Base-by-base conservation (phyloP, 2,113 vertebrate species). In the Pipra filicauda region DNA sequence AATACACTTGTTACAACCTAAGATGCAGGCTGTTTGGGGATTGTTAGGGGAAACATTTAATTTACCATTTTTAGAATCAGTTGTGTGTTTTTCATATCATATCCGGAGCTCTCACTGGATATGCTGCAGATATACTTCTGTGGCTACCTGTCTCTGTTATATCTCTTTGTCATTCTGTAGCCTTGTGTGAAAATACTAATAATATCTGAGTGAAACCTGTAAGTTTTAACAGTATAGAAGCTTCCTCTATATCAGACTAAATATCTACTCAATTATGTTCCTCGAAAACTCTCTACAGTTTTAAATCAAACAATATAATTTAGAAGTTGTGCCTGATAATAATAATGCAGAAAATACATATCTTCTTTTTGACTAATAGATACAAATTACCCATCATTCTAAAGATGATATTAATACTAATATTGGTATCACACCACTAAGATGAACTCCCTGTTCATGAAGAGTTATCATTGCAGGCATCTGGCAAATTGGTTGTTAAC, bases 401-500 rank as follows among this genome's bases (percentile, higher is more conserved):
- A 96, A 96, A 95, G 65, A 76, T 80, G 87, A 94, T 96, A 91
- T 85, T 97, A 97, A 96, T 97, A 96, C 39, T 96, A 95, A 97
- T 96, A 90, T 72, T 76, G 78, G 49, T 91, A 95, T 96, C 91
- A 92, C 92, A 89, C 67, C 79, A 92, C 79, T 49, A 91, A 96
- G 93, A 95, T 92, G 89, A 97, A 95, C 84, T 97, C 80, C 46
- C 27, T n/a, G 43, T 59, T 96, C 77, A 84, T 91, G 86, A 97
- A 96, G 72, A 76, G 94, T 95, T 96, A 96, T 97, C 97, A 72
- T 71, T 96, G 80, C 61, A 97, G 86, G 81, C 74, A 97, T 97
- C 88, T 97, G 94, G 92, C 91, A 97, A 97, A 97, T 97, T 97
- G 91, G 91, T 94, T 96, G 93, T 96, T 98, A 97, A 97, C 95